A percentile compares a stretch with the other conserved stretches of the same genome.
These are phyloP conservation scores for Dicyrtoma fusca DNA, from an alignment of 2,888 invertebrate genomes.

Conservation along the genomic window DNA sequence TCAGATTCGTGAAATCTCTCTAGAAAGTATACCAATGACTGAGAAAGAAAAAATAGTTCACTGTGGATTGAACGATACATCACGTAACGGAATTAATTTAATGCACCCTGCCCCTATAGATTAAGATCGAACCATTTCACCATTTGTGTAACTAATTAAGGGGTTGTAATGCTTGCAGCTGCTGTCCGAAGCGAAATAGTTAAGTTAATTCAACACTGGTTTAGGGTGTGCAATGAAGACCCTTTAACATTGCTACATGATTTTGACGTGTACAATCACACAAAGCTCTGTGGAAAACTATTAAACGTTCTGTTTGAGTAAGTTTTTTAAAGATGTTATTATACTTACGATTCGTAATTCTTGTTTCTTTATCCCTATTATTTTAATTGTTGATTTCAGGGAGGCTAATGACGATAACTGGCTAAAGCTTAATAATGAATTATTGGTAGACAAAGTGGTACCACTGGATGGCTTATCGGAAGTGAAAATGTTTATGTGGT, in stretches of 20 bases:
- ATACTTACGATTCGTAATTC: not conserved
- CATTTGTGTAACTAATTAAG: no score
- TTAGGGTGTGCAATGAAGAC: slow-evolving; percentile 18
- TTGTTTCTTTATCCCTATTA: not conserved
- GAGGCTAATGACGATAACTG: slow-evolving; percentile 29
- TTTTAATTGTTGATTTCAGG: no score
- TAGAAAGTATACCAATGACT: slow-evolving; percentile 9
- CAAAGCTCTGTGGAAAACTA: slow-evolving; percentile 26
- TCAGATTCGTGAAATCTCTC: slow-evolving; percentile 27
- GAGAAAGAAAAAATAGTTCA: slow-evolving; percentile 32
- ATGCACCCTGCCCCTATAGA: no score
- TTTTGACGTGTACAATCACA: slow-evolving; percentile 33
- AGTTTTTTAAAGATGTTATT: not conserved
- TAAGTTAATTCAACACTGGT: slow-evolving; percentile 29
- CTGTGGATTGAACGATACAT: slow-evolving; percentile 28
- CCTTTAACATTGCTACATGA: slow-evolving; percentile 11
- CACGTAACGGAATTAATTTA: no score
- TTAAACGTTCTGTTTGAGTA: slow-evolving; percentile 30
- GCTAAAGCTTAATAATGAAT: slow-evolving; percentile 9
- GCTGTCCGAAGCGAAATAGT: slow-evolving; percentile 23
- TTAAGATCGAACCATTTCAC: no score
- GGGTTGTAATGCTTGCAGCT: slow-evolving; percentile 7
- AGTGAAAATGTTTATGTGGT: slow-evolving; percentile 30
- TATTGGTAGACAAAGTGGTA: slow-evolving; percentile 24
- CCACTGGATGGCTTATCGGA: slow-evolving; percentile 24